Base-by-base conservation (phyloP, 2,888 invertebrate genomes). In the Chloroclysta siterata region DNA sequence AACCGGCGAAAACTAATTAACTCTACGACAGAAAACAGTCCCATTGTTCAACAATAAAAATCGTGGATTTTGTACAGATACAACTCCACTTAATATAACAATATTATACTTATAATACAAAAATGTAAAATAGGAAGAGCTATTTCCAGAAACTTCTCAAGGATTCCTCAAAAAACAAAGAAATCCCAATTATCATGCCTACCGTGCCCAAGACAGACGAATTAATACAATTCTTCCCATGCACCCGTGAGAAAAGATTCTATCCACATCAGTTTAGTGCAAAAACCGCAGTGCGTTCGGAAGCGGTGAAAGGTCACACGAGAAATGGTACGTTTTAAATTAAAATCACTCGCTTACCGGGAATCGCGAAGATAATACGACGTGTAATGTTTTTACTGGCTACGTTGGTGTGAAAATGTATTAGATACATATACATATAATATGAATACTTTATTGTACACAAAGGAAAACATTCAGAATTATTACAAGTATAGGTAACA, bases 181-280 rank as follows among this genome's bases (percentile, higher is more conserved):
- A 60, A 63, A 55, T 51, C 52, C 52, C 52, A 67, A 67, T 67
- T 67, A 67, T 60, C 57, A 53, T 60, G 58, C 60, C 60, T 60
- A 33, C 56, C 60, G 36, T 55, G 64, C 51, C 53, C 51, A 48
- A 50, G 60, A 56, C 57, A 46, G 59, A 69, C 72, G 78, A 76
- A 73, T 77, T 75, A 78, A 75, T 78, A 72, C 72, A 71, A 76
- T 77, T 81, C 77, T 89, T 90, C 90, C 89, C 89, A 90, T 85
- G 87, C 78, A 70, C 72, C 78, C 90, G 91, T 91, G 92, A 85
- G 92, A 91, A 46, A 91, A 88, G 86, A 89, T 89, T 87, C 87
- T 89, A 88, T 89, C 88, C 82, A 87, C 88, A 39, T 87, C 85
- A 86, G 85, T 87, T 88, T 83, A 33, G 33, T 50, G 82, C 84